Evolutionary conservation across 2,113 vertebrate genomes (phyloP).

Genomic region (Ardeotis arabs): DNA sequence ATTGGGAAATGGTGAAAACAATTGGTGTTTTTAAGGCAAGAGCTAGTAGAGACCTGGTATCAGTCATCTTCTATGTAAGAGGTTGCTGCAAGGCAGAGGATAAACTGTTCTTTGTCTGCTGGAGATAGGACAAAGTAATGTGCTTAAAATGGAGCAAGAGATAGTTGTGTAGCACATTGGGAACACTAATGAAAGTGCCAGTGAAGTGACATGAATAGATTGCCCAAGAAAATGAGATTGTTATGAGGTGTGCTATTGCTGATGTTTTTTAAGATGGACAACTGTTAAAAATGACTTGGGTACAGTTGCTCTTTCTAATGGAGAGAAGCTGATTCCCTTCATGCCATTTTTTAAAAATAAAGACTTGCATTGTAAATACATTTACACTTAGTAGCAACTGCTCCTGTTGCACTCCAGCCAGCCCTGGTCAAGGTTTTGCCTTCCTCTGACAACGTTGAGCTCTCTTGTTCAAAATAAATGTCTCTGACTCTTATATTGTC

Average conservation of each 20-base stretch:
- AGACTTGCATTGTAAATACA: neutral
- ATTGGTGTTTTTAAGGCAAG: neutral
- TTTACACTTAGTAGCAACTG: neutral
- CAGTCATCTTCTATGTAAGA: neutral
- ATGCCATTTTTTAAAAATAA: neutral
- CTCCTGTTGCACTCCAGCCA: neutral
- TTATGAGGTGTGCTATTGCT: neutral
- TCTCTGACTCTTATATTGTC: neutral
- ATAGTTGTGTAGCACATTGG: neutral
- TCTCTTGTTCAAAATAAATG: neutral
- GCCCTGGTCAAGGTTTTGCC: neutral
- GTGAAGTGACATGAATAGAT: neutral
- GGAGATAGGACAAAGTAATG: neutral
- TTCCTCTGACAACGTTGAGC: neutral
- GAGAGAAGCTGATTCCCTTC: neutral
- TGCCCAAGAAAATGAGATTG: neutral
- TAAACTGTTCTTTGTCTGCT: conserved; percentile 2
- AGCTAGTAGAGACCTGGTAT: neutral
- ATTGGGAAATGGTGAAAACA: neutral
- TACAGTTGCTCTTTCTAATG: neutral
- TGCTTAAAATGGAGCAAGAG: neutral
- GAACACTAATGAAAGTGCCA: neutral
- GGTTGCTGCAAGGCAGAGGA: neutral
- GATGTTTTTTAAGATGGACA: neutral
- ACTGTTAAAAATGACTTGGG: neutral